Conservation (phyloP, 2,888 invertebrate genomes). For the Aphrophora alni region DNA sequence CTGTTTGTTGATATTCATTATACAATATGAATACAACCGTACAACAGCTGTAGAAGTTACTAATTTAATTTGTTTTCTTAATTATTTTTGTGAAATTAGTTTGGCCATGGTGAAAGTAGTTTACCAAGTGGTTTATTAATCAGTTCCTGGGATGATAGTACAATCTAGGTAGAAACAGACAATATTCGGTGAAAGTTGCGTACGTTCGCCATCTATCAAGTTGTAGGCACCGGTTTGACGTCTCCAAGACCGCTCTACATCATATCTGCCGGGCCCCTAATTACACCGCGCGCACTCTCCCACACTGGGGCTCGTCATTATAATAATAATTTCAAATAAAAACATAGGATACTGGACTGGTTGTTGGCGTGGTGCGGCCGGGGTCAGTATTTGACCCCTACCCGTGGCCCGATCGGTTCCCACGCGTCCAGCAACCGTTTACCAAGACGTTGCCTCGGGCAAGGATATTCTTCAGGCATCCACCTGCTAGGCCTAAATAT, state of each 20-base stretch:
- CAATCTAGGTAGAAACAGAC: background rate
- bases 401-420: slow-evolving; percentile 13
- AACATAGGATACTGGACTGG: slow-evolving; percentile 27
- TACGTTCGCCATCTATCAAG: background rate
- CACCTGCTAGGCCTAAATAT: background rate
- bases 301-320: slow-evolving; percentile 16
- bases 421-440: slow-evolving; percentile 21
- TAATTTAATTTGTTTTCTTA: background rate
- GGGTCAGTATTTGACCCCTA: slow-evolving; percentile 23
- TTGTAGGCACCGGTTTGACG: background rate
- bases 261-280: background rate
- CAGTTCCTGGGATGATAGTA: too few species aligned
- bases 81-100: background rate
- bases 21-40: too few species aligned
- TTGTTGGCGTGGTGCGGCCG: slow-evolving; percentile 9
- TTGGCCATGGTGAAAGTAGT: background rate
- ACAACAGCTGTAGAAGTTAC: too few species aligned
- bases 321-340: slow-evolving; percentile 40
- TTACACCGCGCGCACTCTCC: background rate
- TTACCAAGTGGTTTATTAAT: too few species aligned
- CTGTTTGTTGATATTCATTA: too few species aligned
- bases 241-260: slow-evolving; percentile 2
- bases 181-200: background rate
- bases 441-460: background rate
- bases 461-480: background rate